A percentile compares a stretch with the other conserved stretches of the same genome.
Evolutionary conservation across 2,113 vertebrate species (phyloP).

Genomic region (Cricetomys ansorgei): DNA sequence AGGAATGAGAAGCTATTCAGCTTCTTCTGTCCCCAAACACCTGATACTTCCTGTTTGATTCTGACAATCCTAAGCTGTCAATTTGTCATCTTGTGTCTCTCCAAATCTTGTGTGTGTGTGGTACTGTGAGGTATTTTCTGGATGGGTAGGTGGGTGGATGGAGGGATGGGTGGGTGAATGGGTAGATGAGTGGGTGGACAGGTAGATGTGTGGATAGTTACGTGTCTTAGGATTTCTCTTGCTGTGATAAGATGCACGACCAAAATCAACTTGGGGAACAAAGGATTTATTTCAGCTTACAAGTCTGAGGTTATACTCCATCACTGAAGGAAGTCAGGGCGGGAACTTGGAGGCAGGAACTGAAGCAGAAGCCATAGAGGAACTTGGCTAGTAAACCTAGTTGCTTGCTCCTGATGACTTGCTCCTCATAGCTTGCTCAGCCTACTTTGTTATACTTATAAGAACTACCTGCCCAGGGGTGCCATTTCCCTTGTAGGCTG

Average conservation of each 20-base stretch:
- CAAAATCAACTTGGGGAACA: background rate
- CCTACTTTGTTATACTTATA: background rate
- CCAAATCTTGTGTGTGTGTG: background rate
- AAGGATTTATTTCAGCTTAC: background rate
- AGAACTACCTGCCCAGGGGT: background rate
- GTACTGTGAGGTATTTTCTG: background rate
- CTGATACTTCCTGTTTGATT: background rate
- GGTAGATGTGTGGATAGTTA: background rate
- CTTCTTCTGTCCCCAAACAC: background rate
- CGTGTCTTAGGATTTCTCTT: background rate
- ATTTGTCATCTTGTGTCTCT: no score
- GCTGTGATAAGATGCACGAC: background rate
- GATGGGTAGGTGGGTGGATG: background rate
- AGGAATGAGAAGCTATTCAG: no score
- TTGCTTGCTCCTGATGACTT: background rate
- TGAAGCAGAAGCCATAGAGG: background rate
- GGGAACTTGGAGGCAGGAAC: background rate
- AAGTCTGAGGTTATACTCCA: background rate
- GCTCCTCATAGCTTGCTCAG: background rate
- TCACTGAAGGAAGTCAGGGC: background rate
- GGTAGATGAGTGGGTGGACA: no score
- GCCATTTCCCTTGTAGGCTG: background rate
- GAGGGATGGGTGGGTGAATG: background rate
- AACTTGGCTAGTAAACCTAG: background rate
- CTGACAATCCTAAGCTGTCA: background rate